Evolutionary conservation across 2,888 invertebrate genomes (phyloP).

Genomic region (Saturnia pavonia): DNA sequence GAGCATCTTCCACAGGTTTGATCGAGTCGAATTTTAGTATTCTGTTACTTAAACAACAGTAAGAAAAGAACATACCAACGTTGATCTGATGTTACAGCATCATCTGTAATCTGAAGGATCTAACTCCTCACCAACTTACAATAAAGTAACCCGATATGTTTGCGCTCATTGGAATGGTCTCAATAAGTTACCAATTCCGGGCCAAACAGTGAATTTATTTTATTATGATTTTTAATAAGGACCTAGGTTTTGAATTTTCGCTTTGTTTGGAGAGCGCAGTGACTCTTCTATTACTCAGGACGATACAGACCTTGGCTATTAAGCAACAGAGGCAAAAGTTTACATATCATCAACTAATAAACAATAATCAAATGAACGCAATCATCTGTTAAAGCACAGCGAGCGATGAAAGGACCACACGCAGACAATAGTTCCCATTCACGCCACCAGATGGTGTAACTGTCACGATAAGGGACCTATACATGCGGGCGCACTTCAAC

Average conservation of each 20-base stretch:
- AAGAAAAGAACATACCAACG: too few species aligned
- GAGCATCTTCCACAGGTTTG: too few species aligned
- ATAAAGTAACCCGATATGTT: too few species aligned
- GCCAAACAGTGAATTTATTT: too few species aligned
- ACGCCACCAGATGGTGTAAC: constrained; percentile 41
- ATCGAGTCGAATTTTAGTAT: too few species aligned
- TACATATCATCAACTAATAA: constrained; percentile 8
- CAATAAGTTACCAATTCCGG: too few species aligned
- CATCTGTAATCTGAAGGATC: too few species aligned
- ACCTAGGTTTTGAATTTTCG: background rate
- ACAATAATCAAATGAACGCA: constrained; percentile 11
- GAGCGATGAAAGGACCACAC: constrained; percentile 23
- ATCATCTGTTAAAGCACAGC: constrained; percentile 12
- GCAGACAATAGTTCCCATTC: constrained; percentile 36
- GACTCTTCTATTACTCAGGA: background rate
- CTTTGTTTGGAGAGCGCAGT: background rate
- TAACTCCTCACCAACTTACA: too few species aligned
- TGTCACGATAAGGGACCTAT: constrained; percentile 38
- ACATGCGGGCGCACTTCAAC: constrained; percentile 42
- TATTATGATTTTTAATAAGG: background rate
- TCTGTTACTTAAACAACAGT: too few species aligned
- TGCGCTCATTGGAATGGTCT: too few species aligned
- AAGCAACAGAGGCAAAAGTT: background rate
- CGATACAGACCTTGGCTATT: background rate
- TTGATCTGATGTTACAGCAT: too few species aligned